Evolutionary conservation across 1,140 invertebrate genomes (phyloP).

Genomic region (Hydropsyche tenuis): DNA sequence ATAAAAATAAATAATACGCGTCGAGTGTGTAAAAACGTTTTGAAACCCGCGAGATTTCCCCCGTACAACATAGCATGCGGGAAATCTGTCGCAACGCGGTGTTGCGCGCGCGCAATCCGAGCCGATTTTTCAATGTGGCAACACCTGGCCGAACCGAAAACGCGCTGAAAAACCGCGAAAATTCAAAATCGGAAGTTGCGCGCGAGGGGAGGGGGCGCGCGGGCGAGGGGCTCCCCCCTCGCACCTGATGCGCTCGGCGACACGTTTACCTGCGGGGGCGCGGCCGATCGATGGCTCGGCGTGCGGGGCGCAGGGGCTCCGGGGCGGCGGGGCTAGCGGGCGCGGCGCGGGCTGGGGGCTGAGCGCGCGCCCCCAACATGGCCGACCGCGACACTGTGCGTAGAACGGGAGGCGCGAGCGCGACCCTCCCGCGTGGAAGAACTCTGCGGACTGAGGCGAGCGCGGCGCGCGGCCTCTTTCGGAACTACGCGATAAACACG

Average conservation of each 20-base stretch:
- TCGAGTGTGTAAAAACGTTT: too few species aligned
- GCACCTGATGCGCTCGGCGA: not conserved
- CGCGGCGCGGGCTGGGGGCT: not conserved
- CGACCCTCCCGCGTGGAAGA: too few species aligned
- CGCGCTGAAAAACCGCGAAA: too few species aligned
- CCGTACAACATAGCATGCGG: too few species aligned
- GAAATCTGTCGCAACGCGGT: too few species aligned
- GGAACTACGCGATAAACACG: constrained; percentile 18
- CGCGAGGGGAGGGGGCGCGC: not conserved
- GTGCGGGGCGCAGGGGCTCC: not conserved
- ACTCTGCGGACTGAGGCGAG: not conserved
- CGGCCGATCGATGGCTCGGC: not conserved
- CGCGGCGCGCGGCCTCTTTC: not conserved
- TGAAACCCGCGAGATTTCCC: too few species aligned
- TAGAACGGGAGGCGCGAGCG: not conserved
- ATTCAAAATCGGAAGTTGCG: not conserved
- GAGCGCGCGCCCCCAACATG: constrained; percentile 16
- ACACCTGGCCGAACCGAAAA: too few species aligned
- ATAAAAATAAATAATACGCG: too few species aligned
- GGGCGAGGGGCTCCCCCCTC: not conserved
- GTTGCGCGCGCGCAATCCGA: too few species aligned
- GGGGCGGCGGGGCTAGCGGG: not conserved
- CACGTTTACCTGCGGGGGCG: not conserved
- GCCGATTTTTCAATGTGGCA: too few species aligned
- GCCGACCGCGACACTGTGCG: not conserved